These are phyloP conservation scores for Carlito syrichta DNA, from an alignment of 2,113 vertebrate genomes.

Conservation along the genomic window DNA sequence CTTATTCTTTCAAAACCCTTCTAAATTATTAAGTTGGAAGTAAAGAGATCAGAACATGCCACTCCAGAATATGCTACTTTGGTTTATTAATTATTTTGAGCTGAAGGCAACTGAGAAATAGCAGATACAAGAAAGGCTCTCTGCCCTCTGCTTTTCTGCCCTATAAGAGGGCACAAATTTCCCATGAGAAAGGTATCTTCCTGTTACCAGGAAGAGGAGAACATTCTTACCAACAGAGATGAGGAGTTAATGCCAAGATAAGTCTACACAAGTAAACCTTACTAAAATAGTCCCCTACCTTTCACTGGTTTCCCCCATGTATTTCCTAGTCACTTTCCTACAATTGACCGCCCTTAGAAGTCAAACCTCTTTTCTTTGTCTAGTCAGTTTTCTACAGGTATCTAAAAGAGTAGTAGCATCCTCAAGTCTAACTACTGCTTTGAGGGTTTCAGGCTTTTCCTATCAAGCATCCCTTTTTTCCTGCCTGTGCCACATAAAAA, in stretches of 20 bases:
- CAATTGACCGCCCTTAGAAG: not conserved
- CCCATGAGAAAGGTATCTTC: not conserved
- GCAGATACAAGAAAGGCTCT: not conserved
- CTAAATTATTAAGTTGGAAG: slow-evolving; percentile 15
- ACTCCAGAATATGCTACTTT: not conserved
- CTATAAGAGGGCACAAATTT: not conserved
- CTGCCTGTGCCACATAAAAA: not conserved
- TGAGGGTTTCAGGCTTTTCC: not conserved
- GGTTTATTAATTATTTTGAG: not conserved
- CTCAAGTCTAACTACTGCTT: not conserved
- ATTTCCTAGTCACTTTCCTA: not conserved
- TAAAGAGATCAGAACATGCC: not conserved
- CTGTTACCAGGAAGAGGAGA: not conserved
- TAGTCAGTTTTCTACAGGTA: not conserved
- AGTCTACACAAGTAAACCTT: not conserved
- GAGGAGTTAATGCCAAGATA: not conserved
- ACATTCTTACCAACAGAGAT: not conserved
- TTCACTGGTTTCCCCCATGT: not conserved
- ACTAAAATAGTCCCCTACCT: not conserved
- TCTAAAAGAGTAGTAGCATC: not conserved
- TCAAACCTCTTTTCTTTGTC: not conserved
- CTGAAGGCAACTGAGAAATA: not conserved
- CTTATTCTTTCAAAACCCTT: slow-evolving; percentile 28
- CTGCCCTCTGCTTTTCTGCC: not conserved
- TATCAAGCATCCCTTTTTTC: not conserved